Conservation (phyloP, 2,888 invertebrate species). For the Therioaphis trifolii region DNA sequence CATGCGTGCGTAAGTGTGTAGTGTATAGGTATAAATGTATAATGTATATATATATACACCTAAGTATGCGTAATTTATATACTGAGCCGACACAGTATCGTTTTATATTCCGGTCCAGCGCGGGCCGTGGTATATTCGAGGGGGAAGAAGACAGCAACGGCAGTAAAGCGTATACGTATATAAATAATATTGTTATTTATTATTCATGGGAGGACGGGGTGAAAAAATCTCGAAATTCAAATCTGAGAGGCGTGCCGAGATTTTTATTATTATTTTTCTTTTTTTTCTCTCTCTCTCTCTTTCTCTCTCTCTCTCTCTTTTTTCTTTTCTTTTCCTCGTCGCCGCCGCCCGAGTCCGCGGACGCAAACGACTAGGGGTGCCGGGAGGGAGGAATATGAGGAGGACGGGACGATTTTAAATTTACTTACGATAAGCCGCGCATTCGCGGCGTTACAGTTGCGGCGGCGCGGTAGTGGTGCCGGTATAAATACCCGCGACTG, state of each 20-base stretch:
- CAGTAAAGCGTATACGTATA: background rate
- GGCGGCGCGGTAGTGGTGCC: no score
- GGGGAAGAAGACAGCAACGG: background rate
- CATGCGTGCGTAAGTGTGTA: background rate
- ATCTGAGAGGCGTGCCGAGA: constrained; percentile 29
- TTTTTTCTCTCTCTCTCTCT: background rate
- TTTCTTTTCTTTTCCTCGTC: no score
- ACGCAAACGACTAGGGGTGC: background rate
- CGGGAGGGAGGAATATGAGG: background rate
- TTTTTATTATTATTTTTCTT: constrained; percentile 6
- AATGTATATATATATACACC: no score
- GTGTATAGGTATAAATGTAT: background rate
- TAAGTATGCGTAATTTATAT: background rate
- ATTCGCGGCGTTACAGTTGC: background rate
- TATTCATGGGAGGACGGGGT: constrained; percentile 44
- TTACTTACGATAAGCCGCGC: background rate
- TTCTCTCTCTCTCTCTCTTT: no score
- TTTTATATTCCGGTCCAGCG: constrained; percentile 27
- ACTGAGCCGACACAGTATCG: constrained; percentile 3
- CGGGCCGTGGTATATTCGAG: background rate
- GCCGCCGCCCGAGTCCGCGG: no score
- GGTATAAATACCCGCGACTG: background rate
- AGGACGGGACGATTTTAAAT: background rate
- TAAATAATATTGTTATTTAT: background rate
- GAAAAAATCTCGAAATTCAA: constrained; percentile 54